These are phyloP conservation scores for Mythimna impura DNA, from an alignment of 2,888 invertebrate genomes.

Conservation along the genomic window DNA sequence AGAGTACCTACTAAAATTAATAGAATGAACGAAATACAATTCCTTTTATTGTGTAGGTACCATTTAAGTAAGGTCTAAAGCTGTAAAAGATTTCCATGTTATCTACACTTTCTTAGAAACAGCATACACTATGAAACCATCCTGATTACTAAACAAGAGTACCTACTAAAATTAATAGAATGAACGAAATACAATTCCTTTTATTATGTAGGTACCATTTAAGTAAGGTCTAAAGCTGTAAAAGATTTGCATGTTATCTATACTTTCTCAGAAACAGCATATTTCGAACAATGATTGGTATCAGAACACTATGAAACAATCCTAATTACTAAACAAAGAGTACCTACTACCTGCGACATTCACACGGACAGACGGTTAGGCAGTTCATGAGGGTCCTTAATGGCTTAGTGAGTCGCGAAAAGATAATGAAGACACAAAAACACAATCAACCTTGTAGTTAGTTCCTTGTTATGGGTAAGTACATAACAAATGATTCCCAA, in stretches of 20 bases:
- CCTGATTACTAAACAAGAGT: conserved; percentile 22
- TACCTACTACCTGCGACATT: conserved; percentile 28
- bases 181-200: conserved; percentile 7
- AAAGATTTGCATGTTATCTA: not conserved
- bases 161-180: not conserved
- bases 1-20: conserved; percentile 2
- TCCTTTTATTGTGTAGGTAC: conserved; percentile 2
- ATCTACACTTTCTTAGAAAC: not conserved
- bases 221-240: not conserved
- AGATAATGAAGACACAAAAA: conserved; percentile 60
- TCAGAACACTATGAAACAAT: conserved; percentile 1
- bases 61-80: not conserved
- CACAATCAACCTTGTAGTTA: conserved; percentile 56
- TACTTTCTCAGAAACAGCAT: not conserved
- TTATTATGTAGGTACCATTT: conserved; percentile 3
- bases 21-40: conserved; percentile 7
- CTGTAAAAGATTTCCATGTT: not conserved
- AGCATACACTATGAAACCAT: not conserved
- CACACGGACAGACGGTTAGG: conserved; percentile 23
- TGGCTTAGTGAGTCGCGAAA: conserved; percentile 48
- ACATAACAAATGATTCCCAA: conserved; percentile 61
- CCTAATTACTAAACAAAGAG: not conserved
- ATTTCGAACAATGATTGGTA: too few relatives aligned
- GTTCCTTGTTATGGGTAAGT: conserved; percentile 64
- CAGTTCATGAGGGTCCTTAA: conserved; percentile 34